Conservation (phyloP, 2,797 vertebrate genomes). For the Propithecus perrieri region DNA sequence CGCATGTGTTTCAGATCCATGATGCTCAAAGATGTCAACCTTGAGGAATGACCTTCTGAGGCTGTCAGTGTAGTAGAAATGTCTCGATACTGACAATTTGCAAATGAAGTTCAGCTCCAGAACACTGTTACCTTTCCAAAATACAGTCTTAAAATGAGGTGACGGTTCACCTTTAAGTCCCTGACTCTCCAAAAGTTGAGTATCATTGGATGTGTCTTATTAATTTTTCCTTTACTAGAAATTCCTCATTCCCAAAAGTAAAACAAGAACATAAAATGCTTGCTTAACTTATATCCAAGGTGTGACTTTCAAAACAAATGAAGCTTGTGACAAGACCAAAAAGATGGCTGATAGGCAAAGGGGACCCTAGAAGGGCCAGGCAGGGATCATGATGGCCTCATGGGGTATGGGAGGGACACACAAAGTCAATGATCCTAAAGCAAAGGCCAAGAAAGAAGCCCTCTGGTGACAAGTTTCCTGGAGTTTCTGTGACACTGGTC, state of each 20-base stretch:
- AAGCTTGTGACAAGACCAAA: background rate
- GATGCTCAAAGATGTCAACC: background rate
- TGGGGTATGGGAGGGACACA: background rate
- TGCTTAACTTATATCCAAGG: background rate
- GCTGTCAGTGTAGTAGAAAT: background rate
- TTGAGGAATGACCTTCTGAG: background rate
- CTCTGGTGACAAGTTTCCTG: background rate
- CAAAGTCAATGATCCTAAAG: background rate
- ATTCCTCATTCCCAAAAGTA: background rate
- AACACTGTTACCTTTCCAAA: background rate
- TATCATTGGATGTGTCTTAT: background rate
- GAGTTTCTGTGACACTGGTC: background rate
- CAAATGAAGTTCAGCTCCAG: background rate
- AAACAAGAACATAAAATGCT: background rate
- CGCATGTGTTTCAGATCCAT: background rate
- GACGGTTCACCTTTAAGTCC: background rate
- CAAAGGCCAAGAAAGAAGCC: background rate
- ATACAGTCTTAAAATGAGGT: background rate
- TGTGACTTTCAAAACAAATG: background rate
- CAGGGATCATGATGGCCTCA: background rate
- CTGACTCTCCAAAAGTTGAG: background rate
- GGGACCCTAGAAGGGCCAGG: background rate
- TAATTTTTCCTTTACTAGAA: slow-evolving; percentile 20
- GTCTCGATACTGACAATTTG: rapidly evolving
- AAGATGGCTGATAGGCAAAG: background rate